Percentiles rank a stretch among this genome's conserved stretches.
These are phyloP conservation scores for Chiloscyllium punctatum DNA, from an alignment of 2,797 vertebrate species.

Conservation along the genomic window DNA sequence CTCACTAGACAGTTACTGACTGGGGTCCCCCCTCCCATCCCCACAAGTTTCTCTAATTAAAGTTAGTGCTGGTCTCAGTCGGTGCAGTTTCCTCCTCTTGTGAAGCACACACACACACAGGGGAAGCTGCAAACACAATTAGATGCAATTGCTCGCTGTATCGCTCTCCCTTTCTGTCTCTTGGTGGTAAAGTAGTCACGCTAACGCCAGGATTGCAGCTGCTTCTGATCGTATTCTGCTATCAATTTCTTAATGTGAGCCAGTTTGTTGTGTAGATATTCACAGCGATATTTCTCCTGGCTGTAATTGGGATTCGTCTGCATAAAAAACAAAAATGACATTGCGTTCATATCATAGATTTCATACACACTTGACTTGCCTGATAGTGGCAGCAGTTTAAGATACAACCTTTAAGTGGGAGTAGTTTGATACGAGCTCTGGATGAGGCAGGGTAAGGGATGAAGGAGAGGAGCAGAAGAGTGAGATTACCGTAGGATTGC, in stretches of 20 bases:
- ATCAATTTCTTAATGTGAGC: conserved; percentile 98
- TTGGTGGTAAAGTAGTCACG: conserved; percentile 28
- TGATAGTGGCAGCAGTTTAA: not conserved
- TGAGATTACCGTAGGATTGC: not conserved
- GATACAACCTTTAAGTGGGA: not conserved
- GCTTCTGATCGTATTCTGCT: conserved; percentile 90
- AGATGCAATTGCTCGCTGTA: conserved; percentile 25
- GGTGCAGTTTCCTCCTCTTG: conserved; percentile 23
- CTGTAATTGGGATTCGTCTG: conserved; percentile 96
- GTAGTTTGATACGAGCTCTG: not conserved
- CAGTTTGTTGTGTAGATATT: conserved; percentile 99
- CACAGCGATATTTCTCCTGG: conserved; percentile 96
- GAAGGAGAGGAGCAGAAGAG: not conserved
- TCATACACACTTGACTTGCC: not conserved
- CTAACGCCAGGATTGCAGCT: conserved; percentile 74
- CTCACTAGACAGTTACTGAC: conserved; percentile 31
- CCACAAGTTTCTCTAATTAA: conserved; percentile 14
- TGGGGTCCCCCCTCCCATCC: not conserved
- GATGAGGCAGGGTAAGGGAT: not conserved
- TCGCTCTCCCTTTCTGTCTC: not conserved
- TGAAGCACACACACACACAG: conserved; percentile 24
- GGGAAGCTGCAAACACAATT: conserved; percentile 35
- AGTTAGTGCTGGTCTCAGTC: conserved; percentile 30
- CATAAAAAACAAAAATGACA: conserved; percentile 32
- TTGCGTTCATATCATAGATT: not conserved